phyloP scores from a whole-genome alignment of 2,797 vertebrate genomes.

The Lepus oiostolus region DNA sequence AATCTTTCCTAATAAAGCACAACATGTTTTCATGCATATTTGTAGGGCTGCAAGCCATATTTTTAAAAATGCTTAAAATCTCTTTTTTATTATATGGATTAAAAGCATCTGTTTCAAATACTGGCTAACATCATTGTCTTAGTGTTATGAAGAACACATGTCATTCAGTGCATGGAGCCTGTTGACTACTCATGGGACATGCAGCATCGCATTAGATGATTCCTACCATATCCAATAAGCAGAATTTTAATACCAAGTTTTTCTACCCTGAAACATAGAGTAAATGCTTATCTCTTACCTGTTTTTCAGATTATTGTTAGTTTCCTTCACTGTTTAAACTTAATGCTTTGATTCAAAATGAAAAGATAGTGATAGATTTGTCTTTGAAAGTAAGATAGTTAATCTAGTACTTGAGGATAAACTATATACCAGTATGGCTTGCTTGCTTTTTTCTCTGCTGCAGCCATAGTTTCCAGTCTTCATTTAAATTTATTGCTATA shows the following conservation, averaged over 20 bases:
- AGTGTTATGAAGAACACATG: not conserved
- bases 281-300: not conserved
- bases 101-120: slow-evolving; percentile 20
- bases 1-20: not conserved
- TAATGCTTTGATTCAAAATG: slow-evolving; percentile 54
- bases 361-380: slow-evolving; percentile 30
- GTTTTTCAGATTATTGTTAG: slow-evolving; percentile 10
- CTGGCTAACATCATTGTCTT: not conserved
- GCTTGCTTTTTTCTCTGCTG: not conserved
- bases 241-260: not conserved
- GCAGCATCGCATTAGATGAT: not conserved
- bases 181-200: not conserved
- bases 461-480: not conserved
- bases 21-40: slow-evolving; percentile 3
- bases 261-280: slow-evolving; percentile 21
- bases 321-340: slow-evolving; percentile 58
- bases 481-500: slow-evolving; percentile 46
- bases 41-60: slow-evolving; percentile 9
- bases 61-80: slow-evolving; percentile 47
- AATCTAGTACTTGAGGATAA: not conserved
- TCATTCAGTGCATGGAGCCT: not conserved
- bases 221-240: not conserved
- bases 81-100: not conserved
- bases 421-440: not conserved
- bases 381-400: slow-evolving; percentile 54